Evolutionary conservation across 2,888 invertebrate genomes (phyloP), one percentile per base, ranked within the genome.

Genomic region (Euplagia quadripunctaria): DNA sequence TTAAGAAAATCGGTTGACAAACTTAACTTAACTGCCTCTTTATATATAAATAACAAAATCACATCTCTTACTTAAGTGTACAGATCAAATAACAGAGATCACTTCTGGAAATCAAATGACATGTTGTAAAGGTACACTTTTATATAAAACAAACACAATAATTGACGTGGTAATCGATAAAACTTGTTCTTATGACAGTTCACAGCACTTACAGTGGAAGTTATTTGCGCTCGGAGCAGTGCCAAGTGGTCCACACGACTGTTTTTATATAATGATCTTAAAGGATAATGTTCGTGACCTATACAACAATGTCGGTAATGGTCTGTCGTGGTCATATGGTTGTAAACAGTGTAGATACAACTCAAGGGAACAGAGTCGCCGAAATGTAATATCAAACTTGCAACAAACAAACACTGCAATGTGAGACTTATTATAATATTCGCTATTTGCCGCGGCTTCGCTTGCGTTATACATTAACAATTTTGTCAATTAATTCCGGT

Each of bases 231-330:
- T 70, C 58, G 7, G 43, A 12, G 64, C 43, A 16, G 42, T 16
- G 17, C 52, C 43, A 51, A 72, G 70, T 68, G 65, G 58, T 41
- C 14, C 51, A 46, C 51, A 46, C 14, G 17, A 49, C 31, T 12
- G n/a, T 51, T 70, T 80, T 64, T 73, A 70, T 76, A 64, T 64
- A 31, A 70, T 51, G 73, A 41, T 61, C 42, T n/a, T 14, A 51
- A 17, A 42, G 42, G 61, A 61, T 55, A 68, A 68, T 68, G 51
- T 11, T 46, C 46, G 61, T 58, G 68, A 69, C 68, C 68, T 69
- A 61, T 20, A 61, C 61, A 46, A 61, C 61, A 61, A 31, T 20
- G 20, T 58, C 58, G 4, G 20, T 58, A 61, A 61, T 61, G 14
- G 12, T 31, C 31, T 12, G 20, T 61, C 20, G 4, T 4, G 0